These are phyloP conservation scores for Heliothis virescens DNA, from an alignment of 1,140 invertebrate genomes.

Conservation along the genomic window DNA sequence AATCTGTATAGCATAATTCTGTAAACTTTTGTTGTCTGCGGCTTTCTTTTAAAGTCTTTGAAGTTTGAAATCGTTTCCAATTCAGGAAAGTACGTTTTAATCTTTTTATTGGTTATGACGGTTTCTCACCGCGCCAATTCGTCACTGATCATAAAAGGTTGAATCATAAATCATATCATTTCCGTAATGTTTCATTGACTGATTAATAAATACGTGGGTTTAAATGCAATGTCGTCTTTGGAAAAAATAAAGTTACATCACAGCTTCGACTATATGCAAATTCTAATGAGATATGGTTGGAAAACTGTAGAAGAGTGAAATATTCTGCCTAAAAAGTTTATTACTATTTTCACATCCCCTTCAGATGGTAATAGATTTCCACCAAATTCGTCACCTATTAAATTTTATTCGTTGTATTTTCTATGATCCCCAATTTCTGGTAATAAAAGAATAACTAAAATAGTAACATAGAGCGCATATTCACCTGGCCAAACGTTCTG, in stretches of 20 bases:
- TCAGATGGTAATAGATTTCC: too few relatives aligned
- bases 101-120: background rate
- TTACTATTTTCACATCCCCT: background rate
- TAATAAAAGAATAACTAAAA: background rate
- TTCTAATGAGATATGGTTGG: too few relatives aligned
- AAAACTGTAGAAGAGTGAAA: background rate
- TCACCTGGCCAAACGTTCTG: constrained; percentile 87
- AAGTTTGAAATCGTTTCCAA: constrained; percentile 21
- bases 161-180: background rate
- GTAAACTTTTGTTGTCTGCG: constrained; percentile 38
- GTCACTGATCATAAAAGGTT: constrained; percentile 25
- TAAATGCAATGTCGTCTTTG: too few relatives aligned
- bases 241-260: too few relatives aligned
- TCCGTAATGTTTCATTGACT: background rate
- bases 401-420: too few relatives aligned
- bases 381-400: too few relatives aligned
- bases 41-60: constrained; percentile 4
- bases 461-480: background rate
- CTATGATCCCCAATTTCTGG: too few relatives aligned
- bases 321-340: too few relatives aligned
- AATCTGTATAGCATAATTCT: constrained; percentile 33
- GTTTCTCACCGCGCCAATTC: background rate
- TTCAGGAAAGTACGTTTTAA: background rate
- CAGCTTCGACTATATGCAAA: too few relatives aligned
- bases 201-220: too few relatives aligned